Conservation (phyloP, 2,797 vertebrate genomes). For the Hafferia zeledoni region DNA sequence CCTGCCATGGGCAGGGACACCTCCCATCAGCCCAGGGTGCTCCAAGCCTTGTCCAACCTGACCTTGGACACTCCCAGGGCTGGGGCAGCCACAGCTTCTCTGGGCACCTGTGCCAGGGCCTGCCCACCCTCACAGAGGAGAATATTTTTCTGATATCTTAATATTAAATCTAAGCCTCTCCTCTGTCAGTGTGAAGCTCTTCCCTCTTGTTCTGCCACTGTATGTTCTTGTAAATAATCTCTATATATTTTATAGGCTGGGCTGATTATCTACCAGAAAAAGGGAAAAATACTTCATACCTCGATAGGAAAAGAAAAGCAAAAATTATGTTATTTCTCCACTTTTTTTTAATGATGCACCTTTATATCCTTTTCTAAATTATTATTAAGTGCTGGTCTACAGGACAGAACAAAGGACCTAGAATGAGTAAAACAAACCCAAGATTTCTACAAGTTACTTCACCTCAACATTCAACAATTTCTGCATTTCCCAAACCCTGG, state of each 20-base stretch:
- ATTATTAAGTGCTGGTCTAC: too few relatives aligned
- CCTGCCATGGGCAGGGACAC: background rate
- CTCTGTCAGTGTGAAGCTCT: too few relatives aligned
- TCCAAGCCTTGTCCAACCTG: background rate
- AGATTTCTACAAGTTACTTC: background rate
- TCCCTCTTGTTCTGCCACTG: background rate
- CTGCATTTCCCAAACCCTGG: too few relatives aligned
- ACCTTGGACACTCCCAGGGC: too few relatives aligned
- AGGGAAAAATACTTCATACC: background rate
- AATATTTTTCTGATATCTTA: background rate
- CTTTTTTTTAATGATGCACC: fast-evolving
- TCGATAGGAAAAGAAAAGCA: background rate
- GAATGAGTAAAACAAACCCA: background rate
- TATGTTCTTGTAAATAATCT: background rate
- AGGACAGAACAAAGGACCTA: background rate
- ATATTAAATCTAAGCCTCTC: background rate
- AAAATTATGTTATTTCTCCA: fast-evolving
- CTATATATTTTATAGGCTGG: background rate
- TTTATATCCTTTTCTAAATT: background rate
- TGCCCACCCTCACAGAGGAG: fast-evolving
- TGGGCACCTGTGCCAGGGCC: too few relatives aligned
- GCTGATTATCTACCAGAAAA: background rate
- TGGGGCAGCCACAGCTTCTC: too few relatives aligned
- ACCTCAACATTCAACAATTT: background rate
- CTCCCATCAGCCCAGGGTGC: fast-evolving